A percentile compares a stretch with the other conserved stretches of the same genome.
phyloP scores from a whole-genome alignment of 2,113 vertebrate species.

The Struthidea cinerea region DNA sequence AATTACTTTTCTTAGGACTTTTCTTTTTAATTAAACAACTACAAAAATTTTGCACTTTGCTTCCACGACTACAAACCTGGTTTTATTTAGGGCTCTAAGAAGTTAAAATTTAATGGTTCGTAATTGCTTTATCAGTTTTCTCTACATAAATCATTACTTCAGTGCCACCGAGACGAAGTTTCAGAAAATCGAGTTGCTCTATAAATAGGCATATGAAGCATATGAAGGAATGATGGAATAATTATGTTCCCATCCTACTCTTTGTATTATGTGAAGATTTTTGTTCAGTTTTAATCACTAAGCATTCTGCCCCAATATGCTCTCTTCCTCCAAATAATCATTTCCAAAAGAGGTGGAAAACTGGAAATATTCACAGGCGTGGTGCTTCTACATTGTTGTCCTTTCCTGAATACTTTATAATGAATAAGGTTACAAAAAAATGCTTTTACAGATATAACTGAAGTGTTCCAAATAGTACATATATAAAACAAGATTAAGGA shows the following conservation, averaged over 20 bases:
- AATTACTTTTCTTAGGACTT: not conserved
- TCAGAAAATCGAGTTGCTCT: not conserved
- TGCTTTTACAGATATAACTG: not conserved
- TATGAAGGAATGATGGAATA: not conserved
- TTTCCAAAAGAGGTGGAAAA: constrained; percentile 2
- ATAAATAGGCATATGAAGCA: not conserved
- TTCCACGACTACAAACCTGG: not conserved
- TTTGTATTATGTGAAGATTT: not conserved
- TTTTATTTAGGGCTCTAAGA: not conserved
- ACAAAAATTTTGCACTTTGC: not conserved
- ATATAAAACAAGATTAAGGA: not conserved
- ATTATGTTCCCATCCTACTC: not conserved
- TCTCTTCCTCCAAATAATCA: not conserved
- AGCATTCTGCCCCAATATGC: not conserved
- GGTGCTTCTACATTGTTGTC: not conserved
- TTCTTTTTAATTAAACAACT: not conserved
- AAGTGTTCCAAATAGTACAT: not conserved
- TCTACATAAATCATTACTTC: not conserved
- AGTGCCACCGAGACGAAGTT: not conserved
- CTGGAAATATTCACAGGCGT: not conserved
- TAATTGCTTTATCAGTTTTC: not conserved
- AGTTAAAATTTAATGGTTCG: not conserved
- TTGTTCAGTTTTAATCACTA: not conserved
- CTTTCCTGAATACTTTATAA: not conserved
- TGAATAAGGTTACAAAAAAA: not conserved